Conservation (phyloP, 2,888 invertebrate species). For the Dyspetes luteomarginatus region DNA sequence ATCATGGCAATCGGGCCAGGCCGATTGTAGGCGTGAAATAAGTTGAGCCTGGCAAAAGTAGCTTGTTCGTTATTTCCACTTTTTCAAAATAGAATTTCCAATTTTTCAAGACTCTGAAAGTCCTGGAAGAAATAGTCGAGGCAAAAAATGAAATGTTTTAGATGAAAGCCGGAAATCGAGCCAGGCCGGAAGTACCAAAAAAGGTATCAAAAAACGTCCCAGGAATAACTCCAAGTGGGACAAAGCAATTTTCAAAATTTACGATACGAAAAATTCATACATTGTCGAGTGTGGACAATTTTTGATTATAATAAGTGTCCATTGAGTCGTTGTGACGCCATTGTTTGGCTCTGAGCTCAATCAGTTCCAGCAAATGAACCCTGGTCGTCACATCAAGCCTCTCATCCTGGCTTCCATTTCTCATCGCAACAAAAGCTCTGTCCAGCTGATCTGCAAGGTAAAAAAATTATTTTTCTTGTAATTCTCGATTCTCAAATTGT, state of each 20-base stretch:
- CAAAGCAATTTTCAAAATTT: slow-evolving; percentile 26
- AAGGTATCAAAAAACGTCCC: too few relatives aligned
- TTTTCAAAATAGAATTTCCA: too few relatives aligned
- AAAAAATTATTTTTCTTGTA: neutral
- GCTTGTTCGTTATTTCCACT: too few relatives aligned
- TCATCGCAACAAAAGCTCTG: slow-evolving; percentile 91
- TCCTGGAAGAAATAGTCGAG: too few relatives aligned
- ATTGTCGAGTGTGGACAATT: slow-evolving; percentile 82
- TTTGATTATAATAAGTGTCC: slow-evolving; percentile 90
- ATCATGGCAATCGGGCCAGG: too few relatives aligned
- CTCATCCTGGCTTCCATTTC: slow-evolving; percentile 95
- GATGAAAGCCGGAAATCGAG: too few relatives aligned
- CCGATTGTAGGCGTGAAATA: too few relatives aligned
- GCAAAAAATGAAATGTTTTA: too few relatives aligned
- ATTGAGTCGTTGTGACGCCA: slow-evolving; percentile 95
- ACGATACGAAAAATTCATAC: slow-evolving; percentile 74
- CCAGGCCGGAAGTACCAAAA: too few relatives aligned
- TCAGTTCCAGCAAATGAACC: slow-evolving; percentile 94
- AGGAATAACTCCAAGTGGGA: neutral
- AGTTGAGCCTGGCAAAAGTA: too few relatives aligned
- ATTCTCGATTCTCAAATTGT: neutral
- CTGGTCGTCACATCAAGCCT: slow-evolving; percentile 93
- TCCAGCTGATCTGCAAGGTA: slow-evolving; percentile 89
- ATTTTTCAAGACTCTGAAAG: too few relatives aligned
- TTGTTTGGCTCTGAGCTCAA: slow-evolving; percentile 95